Evolutionary conservation across 2,113 vertebrate species (phyloP).

Genomic region (Salvator merianae): DNA sequence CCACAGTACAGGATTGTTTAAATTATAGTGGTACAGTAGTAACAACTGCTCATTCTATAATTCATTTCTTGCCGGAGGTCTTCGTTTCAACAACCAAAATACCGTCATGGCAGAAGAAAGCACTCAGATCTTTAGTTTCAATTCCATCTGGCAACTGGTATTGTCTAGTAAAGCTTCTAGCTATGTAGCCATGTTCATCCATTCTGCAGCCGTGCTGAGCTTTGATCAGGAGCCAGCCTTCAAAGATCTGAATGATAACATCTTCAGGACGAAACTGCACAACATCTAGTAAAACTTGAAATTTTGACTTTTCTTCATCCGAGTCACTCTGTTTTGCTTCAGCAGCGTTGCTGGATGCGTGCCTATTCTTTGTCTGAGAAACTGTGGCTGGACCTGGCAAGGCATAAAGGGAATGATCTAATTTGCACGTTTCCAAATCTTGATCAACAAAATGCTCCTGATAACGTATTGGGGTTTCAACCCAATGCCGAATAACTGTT

Average conservation of each 20-base stretch:
- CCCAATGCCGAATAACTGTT: slow-evolving; percentile 76
- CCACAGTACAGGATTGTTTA: background rate
- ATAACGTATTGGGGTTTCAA: slow-evolving; percentile 79
- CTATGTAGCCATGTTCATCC: slow-evolving; percentile 83
- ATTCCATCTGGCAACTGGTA: slow-evolving; percentile 77
- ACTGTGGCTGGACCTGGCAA: slow-evolving; percentile 75
- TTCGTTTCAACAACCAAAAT: slow-evolving; percentile 83
- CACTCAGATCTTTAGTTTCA: slow-evolving; percentile 76
- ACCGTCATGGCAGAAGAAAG: slow-evolving; percentile 82
- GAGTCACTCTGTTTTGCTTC: rapidly evolving
- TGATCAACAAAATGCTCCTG: slow-evolving; percentile 70
- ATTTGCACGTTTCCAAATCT: slow-evolving; percentile 69
- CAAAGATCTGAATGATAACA: slow-evolving; percentile 86
- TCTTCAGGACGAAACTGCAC: slow-evolving; percentile 86
- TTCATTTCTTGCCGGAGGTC: slow-evolving; percentile 45
- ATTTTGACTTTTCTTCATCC: slow-evolving; percentile 47
- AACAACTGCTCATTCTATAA: slow-evolving; percentile 43
- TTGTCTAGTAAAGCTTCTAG: slow-evolving; percentile 81
- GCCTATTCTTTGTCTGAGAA: slow-evolving; percentile 25
- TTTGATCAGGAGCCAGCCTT: slow-evolving; percentile 86
- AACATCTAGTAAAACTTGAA: slow-evolving; percentile 81
- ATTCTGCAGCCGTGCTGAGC: slow-evolving; percentile 79
- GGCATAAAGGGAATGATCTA: slow-evolving; percentile 79
- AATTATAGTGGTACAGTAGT: slow-evolving; percentile 27
- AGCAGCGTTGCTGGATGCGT: rapidly evolving